phyloP scores from a whole-genome alignment of 2,113 vertebrate genomes.

The Empidonax traillii region DNA sequence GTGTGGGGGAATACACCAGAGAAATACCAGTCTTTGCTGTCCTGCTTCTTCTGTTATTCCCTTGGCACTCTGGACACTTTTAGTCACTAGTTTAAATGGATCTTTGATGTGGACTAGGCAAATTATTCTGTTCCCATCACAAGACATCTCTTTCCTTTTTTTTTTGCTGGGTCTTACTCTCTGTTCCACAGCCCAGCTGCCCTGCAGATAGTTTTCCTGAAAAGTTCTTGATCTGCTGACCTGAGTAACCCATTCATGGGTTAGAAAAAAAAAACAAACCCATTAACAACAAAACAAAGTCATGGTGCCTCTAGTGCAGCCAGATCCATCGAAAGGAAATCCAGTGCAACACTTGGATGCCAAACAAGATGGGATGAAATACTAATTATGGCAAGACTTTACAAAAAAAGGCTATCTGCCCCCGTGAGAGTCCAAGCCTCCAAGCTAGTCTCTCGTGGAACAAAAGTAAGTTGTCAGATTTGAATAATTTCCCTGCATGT shows the following conservation, averaged over 20 bases:
- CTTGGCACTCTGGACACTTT: not conserved
- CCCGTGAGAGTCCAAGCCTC: constrained; percentile 48
- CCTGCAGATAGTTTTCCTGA: not conserved
- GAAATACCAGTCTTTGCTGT: not conserved
- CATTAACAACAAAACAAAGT: not conserved
- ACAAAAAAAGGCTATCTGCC: constrained; percentile 47
- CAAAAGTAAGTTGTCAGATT: constrained; percentile 71
- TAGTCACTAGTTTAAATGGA: not conserved
- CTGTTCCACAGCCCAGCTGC: not conserved
- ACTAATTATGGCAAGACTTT: constrained; percentile 55
- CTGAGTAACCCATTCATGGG: not conserved
- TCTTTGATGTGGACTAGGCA: not conserved
- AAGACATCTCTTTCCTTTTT: not conserved
- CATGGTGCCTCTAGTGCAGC: not conserved
- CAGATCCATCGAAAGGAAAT: not conserved
- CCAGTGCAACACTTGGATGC: not conserved
- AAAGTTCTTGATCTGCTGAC: constrained; percentile 13
- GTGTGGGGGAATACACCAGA: not conserved
- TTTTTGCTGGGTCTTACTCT: not conserved
- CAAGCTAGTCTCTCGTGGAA: constrained; percentile 61
- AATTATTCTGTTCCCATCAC: not conserved
- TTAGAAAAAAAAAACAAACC: not conserved
- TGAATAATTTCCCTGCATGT: constrained; percentile 70
- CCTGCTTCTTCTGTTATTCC: not conserved
- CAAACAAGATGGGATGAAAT: constrained; percentile 46